A percentile compares a stretch with the other conserved stretches of the same genome.
These are phyloP conservation scores for Neoseiulus cucumeris DNA, from an alignment of 1,140 invertebrate species.

Conservation along the genomic window DNA sequence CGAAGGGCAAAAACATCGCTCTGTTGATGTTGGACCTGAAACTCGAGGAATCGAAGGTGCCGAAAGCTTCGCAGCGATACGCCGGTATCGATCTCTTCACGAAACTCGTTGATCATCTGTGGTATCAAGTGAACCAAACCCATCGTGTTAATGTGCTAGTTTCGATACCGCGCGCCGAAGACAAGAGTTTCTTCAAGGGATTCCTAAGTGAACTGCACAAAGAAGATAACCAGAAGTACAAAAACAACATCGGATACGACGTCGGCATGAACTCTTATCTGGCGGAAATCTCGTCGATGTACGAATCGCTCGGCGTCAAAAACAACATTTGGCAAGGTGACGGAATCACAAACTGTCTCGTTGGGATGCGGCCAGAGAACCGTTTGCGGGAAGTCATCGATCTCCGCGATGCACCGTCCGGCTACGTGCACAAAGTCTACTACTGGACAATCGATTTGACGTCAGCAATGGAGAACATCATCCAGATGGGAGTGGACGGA, in stretches of 20 bases:
- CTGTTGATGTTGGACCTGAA: constrained; percentile 20
- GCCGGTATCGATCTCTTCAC: constrained; percentile 19
- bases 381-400: constrained; percentile 8
- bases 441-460: constrained; percentile 22
- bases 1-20: constrained; percentile 13
- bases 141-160: constrained; percentile 14
- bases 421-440: constrained; percentile 18
- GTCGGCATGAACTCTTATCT: constrained; percentile 16
- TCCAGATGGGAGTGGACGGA: constrained; percentile 14
- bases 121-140: constrained; percentile 1
- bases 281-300: constrained; percentile 12
- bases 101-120: constrained; percentile 18
- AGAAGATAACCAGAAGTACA: background rate
- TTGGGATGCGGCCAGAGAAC: background rate
- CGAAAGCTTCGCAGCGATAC: constrained; percentile 12
- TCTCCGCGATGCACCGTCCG: background rate
- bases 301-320: background rate
- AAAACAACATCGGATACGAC: constrained; percentile 17
- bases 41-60: constrained; percentile 17
- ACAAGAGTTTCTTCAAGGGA: constrained; percentile 16
- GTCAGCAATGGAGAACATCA: constrained; percentile 8
- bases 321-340: constrained; percentile 22
- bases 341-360: constrained; percentile 21
- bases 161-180: constrained; percentile 16
- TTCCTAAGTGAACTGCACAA: constrained; percentile 9